A percentile compares a stretch with the other conserved stretches of the same genome.
Conservation (phyloP, 2,797 vertebrate species). For the Macrochelys suwanniensis region DNA sequence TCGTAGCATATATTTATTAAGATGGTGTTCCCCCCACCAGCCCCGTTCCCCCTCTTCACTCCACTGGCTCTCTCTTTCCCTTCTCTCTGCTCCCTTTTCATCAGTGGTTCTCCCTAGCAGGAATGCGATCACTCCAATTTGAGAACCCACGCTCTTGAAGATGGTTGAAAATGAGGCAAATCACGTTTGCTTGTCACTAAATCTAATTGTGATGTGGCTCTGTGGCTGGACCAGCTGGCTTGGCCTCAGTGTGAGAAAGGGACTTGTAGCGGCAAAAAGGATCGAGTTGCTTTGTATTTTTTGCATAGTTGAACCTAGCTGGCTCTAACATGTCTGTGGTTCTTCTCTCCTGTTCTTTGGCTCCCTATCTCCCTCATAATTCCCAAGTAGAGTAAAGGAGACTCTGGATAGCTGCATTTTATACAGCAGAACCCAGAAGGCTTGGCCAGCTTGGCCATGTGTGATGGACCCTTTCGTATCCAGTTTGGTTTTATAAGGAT, state of each 20-base stretch:
- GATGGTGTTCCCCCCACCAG: background rate
- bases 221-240: background rate
- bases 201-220: background rate
- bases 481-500: slow-evolving; percentile 53
- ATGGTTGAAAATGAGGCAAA: background rate
- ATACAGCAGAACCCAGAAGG: background rate
- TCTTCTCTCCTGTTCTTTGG: background rate
- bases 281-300: background rate
- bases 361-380: background rate
- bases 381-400: background rate
- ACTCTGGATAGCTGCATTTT: background rate
- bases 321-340: background rate
- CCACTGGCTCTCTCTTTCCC: background rate
- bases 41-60: background rate
- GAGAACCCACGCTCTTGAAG: background rate
- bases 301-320: background rate
- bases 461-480: background rate
- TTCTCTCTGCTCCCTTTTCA: background rate
- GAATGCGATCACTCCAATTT: background rate
- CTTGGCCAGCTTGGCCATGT: slow-evolving; percentile 14
- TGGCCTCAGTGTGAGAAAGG: background rate
- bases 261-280: background rate
- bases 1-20: background rate
- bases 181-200: background rate
- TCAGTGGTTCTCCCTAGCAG: background rate